These are phyloP conservation scores for Melikaiella ostensackeni DNA, from an alignment of 2,888 invertebrate species.

Conservation along the genomic window DNA sequence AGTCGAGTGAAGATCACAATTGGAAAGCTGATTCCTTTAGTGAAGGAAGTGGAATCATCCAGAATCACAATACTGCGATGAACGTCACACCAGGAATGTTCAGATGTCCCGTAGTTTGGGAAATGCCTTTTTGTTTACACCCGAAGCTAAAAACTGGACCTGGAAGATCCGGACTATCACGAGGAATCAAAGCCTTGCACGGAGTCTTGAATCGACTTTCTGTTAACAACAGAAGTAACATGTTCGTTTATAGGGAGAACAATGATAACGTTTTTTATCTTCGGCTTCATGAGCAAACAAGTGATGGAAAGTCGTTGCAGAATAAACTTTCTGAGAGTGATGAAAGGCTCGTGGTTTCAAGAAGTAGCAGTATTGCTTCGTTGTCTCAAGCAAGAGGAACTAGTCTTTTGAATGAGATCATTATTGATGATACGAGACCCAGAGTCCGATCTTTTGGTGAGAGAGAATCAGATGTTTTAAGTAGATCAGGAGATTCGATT, in stretches of 20 bases:
- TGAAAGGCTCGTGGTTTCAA: slow-evolving; percentile 73
- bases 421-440: slow-evolving; percentile 77
- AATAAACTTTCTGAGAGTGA: slow-evolving; percentile 74
- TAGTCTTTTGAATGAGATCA: slow-evolving; percentile 51
- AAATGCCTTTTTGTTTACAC: slow-evolving; percentile 84
- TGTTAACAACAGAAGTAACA: slow-evolving; percentile 85
- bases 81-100: slow-evolving; percentile 84
- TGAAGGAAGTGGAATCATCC: slow-evolving; percentile 48
- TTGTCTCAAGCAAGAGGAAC: slow-evolving; percentile 69
- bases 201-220: slow-evolving; percentile 84
- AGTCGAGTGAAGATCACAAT: slow-evolving; percentile 78
- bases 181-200: slow-evolving; percentile 83
- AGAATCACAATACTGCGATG: slow-evolving; percentile 55
- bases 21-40: slow-evolving; percentile 66
- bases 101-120: slow-evolving; percentile 86
- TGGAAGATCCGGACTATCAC: slow-evolving; percentile 80
- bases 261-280: slow-evolving; percentile 82
- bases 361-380: slow-evolving; percentile 74
- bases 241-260: slow-evolving; percentile 87
- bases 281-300: slow-evolving; percentile 74
- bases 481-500: slow-evolving; percentile 81
- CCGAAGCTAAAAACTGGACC: slow-evolving; percentile 84
- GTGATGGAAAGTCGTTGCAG: slow-evolving; percentile 70
- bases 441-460: slow-evolving; percentile 81
- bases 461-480: slow-evolving; percentile 78